These are phyloP conservation scores for Andrena minutula DNA, from an alignment of 2,888 invertebrate genomes.

Conservation along the genomic window DNA sequence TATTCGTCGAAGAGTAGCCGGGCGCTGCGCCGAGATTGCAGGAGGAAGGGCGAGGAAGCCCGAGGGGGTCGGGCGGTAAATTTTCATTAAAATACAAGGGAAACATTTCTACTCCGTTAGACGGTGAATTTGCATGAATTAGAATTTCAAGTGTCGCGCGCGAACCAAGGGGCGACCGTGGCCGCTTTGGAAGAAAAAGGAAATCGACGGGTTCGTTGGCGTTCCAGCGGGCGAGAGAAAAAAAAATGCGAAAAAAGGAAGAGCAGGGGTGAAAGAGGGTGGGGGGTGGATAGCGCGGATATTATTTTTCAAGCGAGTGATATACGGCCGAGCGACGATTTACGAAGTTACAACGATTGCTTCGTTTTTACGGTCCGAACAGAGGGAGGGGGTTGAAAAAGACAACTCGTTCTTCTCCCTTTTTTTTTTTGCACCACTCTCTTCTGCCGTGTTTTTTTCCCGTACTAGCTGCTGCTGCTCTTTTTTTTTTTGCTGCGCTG, in stretches of 20 bases:
- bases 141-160: conserved; percentile 71
- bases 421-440: conserved; percentile 11
- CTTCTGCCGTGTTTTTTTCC: conserved; percentile 7
- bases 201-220: conserved; percentile 61
- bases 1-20: conserved; percentile 55
- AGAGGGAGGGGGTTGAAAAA: conserved; percentile 43
- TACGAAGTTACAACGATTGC: conserved; percentile 75
- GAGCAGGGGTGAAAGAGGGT: background rate
- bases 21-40: conserved; percentile 35
- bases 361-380: conserved; percentile 67
- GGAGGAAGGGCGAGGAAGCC: conserved; percentile 5
- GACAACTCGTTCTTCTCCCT: conserved; percentile 47
- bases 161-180: conserved; percentile 43
- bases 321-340: conserved; percentile 72
- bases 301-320: conserved; percentile 74
- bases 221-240: conserved; percentile 14
- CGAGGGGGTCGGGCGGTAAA: conserved; percentile 43
- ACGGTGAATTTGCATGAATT: conserved; percentile 72
- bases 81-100: conserved; percentile 69
- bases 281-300: conserved; percentile 52
- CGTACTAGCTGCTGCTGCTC: background rate
- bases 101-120: conserved; percentile 69
- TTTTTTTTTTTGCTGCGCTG: conserved; percentile 5
- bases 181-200: conserved; percentile 68
- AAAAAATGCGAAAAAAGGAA: background rate